Evolutionary conservation across 2,797 vertebrate species (phyloP).

Genomic region (Pangasius djambal): DNA sequence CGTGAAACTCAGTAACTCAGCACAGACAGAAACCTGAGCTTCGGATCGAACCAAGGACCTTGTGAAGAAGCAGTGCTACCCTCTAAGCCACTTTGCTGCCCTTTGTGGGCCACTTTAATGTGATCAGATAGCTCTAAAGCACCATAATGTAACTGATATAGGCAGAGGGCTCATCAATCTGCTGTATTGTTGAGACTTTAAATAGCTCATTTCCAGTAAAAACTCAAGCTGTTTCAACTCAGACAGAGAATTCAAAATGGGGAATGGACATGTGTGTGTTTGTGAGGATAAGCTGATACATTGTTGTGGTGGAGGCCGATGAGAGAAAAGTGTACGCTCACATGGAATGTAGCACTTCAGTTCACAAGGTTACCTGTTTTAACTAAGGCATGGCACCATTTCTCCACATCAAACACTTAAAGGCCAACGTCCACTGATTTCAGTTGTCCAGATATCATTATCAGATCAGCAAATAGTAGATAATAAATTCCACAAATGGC

Average conservation of each 20-base stretch:
- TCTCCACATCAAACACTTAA: neutral
- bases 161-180: neutral
- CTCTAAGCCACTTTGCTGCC: neutral
- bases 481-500: neutral
- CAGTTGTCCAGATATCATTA: neutral
- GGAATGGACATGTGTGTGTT: neutral
- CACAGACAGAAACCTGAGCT: neutral
- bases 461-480: neutral
- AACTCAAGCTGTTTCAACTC: neutral
- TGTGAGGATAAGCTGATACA: neutral
- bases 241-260: neutral
- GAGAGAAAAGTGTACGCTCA: neutral
- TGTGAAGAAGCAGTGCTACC: neutral
- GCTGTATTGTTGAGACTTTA: neutral
- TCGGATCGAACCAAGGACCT: neutral
- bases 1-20: neutral
- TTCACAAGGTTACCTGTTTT: conserved; percentile 2
- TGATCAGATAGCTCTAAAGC: neutral
- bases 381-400: neutral
- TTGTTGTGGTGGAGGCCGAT: neutral
- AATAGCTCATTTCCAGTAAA: neutral
- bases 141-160: neutral
- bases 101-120: neutral
- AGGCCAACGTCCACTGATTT: neutral
- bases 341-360: neutral